Conservation (phyloP, 2,888 invertebrate species). For the Latrodectus elegans region DNA sequence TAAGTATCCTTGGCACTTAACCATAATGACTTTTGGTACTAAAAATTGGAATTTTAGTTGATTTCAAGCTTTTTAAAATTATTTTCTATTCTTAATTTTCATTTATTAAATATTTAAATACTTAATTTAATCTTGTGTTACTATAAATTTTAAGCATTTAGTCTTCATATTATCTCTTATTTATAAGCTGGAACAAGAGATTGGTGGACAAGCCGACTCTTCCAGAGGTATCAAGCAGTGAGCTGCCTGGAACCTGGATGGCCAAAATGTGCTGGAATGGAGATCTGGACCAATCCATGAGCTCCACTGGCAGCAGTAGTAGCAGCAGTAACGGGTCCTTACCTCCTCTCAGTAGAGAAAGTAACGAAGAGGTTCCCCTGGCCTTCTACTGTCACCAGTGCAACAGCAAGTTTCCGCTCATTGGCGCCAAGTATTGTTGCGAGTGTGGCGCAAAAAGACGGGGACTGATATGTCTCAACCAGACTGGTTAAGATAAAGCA, state of each 20-base stretch:
- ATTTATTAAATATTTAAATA: background rate
- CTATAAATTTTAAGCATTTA: background rate
- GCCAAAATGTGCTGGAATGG: slow-evolving; percentile 53
- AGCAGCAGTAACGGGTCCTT: slow-evolving; percentile 52
- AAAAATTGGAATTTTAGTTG: background rate
- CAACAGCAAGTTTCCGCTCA: slow-evolving; percentile 87
- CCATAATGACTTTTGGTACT: background rate
- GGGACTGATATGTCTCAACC: slow-evolving; percentile 30
- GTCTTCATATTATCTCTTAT: background rate
- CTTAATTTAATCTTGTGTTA: background rate
- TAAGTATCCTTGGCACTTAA: too few species aligned
- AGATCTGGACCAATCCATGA: slow-evolving; percentile 44
- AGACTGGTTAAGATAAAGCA: slow-evolving; percentile 26
- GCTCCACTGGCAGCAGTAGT: slow-evolving; percentile 31
- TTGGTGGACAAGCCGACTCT: slow-evolving; percentile 36
- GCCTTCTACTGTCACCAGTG: slow-evolving; percentile 81
- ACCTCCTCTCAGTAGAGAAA: slow-evolving; percentile 48
- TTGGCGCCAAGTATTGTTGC: slow-evolving; percentile 92
- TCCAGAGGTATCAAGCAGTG: slow-evolving; percentile 69
- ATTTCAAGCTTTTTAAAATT: background rate
- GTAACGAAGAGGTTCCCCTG: slow-evolving; percentile 28
- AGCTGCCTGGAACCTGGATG: slow-evolving; percentile 52
- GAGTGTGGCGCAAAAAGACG: slow-evolving; percentile 88
- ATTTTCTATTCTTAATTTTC: background rate
- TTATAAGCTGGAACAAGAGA: slow-evolving; percentile 60